These are phyloP conservation scores for Spilarctia lutea DNA, from an alignment of 2,888 invertebrate genomes.

Conservation along the genomic window DNA sequence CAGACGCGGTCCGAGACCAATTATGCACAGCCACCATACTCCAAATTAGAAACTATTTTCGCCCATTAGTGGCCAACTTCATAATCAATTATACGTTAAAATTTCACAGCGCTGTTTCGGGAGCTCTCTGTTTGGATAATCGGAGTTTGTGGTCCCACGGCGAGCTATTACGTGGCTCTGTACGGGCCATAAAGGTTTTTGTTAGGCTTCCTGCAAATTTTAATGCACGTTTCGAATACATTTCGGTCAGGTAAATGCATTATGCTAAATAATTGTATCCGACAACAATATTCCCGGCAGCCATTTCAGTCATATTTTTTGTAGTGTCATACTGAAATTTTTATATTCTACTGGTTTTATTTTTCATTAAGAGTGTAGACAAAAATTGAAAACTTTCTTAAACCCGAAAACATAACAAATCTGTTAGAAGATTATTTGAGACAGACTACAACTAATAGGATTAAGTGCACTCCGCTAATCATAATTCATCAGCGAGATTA, in stretches of 20 bases:
- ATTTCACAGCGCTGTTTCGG: constrained; percentile 82
- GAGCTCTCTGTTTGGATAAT: constrained; percentile 82
- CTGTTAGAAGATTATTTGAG: constrained; percentile 64
- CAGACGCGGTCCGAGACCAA: constrained; percentile 79
- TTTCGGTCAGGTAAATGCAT: constrained; percentile 66
- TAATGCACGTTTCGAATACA: constrained; percentile 78
- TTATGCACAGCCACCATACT: constrained; percentile 77
- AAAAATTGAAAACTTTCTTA: constrained; percentile 15
- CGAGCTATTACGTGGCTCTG: constrained; percentile 77
- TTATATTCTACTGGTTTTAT: not conserved
- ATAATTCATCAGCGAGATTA: constrained; percentile 87
- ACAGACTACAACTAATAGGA: constrained; percentile 77
- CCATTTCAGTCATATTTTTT: not conserved
- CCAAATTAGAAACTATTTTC: constrained; percentile 86
- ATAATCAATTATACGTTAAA: constrained; percentile 86
- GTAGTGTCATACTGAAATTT: not conserved
- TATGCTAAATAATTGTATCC: constrained; percentile 61
- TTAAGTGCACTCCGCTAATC: constrained; percentile 86
- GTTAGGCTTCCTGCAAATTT: constrained; percentile 74
- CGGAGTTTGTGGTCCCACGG: constrained; percentile 86
- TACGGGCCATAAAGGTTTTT: constrained; percentile 81
- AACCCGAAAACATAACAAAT: constrained; percentile 61
- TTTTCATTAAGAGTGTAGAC: not conserved
- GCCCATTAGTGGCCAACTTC: constrained; percentile 85
- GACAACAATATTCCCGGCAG: constrained; percentile 29